Evolutionary conservation across 2,888 invertebrate species (phyloP).

Genomic region (Perizoma affinitatum): DNA sequence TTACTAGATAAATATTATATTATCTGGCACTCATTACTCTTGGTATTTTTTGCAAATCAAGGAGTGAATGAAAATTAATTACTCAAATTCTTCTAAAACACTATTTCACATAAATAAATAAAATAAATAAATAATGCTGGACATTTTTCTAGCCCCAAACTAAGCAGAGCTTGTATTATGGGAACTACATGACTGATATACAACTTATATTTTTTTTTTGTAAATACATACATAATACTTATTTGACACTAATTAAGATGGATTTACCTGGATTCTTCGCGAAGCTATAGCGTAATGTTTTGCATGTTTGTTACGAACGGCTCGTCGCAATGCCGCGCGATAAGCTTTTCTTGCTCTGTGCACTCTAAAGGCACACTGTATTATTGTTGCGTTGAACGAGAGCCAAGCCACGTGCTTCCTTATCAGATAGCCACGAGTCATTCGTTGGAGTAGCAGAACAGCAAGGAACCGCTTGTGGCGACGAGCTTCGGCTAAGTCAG

Average conservation of each 20-base stretch:
- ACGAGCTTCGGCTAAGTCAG: conserved; percentile 56
- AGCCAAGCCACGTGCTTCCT: conserved; percentile 70
- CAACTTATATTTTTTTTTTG: too few species aligned
- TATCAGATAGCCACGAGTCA: conserved; percentile 65
- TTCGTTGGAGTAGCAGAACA: conserved; percentile 61
- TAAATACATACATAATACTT: too few species aligned
- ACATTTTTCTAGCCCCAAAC: too few species aligned
- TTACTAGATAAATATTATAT: too few species aligned
- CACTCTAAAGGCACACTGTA: conserved; percentile 71
- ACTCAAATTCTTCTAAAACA: too few species aligned
- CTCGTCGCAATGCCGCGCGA: conserved; percentile 60
- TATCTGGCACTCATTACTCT: too few species aligned
- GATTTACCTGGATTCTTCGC: conserved; percentile 66
- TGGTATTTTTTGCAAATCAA: too few species aligned
- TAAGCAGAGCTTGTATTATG: too few species aligned
- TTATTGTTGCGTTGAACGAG: conserved; percentile 62
- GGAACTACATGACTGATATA: too few species aligned
- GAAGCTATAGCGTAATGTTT: conserved; percentile 65
- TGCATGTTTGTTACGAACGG: conserved; percentile 64
- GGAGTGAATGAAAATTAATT: too few species aligned
- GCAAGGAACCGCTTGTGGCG: conserved; percentile 61
- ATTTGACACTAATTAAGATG: conserved; percentile 1
- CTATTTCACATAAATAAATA: too few species aligned
- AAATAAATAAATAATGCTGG: too few species aligned
- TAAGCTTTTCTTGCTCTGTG: conserved; percentile 62